Conservation (phyloP, 53 echinoderm and acorn worm species). For the Glandiceps talaboti region DNA sequence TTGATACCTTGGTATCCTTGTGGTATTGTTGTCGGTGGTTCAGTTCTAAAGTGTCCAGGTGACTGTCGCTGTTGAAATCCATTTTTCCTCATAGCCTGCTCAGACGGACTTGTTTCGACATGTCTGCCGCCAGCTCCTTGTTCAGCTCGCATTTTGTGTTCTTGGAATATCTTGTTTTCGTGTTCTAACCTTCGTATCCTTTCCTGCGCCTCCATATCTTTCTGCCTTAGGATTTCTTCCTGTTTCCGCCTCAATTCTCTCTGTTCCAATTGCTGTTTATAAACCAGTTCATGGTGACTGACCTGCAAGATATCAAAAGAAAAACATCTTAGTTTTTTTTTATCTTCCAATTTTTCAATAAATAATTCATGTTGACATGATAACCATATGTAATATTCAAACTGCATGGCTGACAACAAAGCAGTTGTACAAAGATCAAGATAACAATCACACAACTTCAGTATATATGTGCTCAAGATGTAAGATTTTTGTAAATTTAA, state of each 20-base stretch:
- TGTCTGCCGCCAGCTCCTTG: background rate
- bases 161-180: background rate
- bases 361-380: no score
- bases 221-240: slow-evolving; percentile 11
- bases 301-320: background rate
- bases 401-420: no score
- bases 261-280: slow-evolving; percentile 19
- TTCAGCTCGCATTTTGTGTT: background rate
- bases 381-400: no score
- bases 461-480: no score
- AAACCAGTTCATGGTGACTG: slow-evolving; percentile 8
- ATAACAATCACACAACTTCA: no score
- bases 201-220: background rate
- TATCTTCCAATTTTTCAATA: no score
- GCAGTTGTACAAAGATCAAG: no score
- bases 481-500: no score
- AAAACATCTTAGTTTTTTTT: no score
- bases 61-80: background rate
- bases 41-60: background rate
- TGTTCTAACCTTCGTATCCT: background rate
- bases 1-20: background rate
- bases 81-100: background rate
- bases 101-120: background rate
- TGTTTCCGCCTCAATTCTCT: slow-evolving; percentile 18
- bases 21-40: background rate